Evolutionary conservation across 2,113 vertebrate species (phyloP), one percentile per base, ranked within the genome.

Genomic region (Craseonycteris thonglongyai): DNA sequence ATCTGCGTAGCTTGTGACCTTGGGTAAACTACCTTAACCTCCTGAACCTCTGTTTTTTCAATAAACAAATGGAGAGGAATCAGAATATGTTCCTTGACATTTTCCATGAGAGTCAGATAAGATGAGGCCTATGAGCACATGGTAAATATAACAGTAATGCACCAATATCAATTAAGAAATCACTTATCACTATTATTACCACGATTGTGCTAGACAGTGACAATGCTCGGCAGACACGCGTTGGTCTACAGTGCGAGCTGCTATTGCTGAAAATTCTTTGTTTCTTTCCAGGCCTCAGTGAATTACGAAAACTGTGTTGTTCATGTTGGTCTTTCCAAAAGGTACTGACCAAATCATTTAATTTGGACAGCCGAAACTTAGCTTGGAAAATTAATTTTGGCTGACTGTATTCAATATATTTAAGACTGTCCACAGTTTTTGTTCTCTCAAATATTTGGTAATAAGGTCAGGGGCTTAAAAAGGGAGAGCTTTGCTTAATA

Each of bases 361-460:
- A 40, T 56, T 90, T 45, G 72, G 86, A 71, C 42, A 74, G 72
- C 69, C 45, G 87, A 84, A 81, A 56, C 8, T 66, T 66, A 81
- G 72, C n/a, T 88, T 68, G 79, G 68, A 93, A 68, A 96, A 88
- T 86, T 72, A 90, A 83, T 89, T 92, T 69, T 88, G 82, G 63
- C 68, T 76, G 80, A 61, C 58, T 61, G 15, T 66, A 59, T 15
- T 93, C 28, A 56, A 82, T 13, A 45, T 61, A 68, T 80, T 89
- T 91, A 94, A 95, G 91, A 78, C n/a, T 81, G 79, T 91, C 71
- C 45, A 85, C 49, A 87, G 54, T 56, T 96, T 88, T 95, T 93
- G 49, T 91, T 78, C 63, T 90, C 30, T 61, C 45, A 47, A 91
- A 83, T 72, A 56, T 72, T 91, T 93, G 76, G 71, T 92, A 68